Percentiles rank a stretch among this genome's conserved stretches.
Conservation (phyloP, 1,140 invertebrate species). For the Alviniconcha marisindica region DNA sequence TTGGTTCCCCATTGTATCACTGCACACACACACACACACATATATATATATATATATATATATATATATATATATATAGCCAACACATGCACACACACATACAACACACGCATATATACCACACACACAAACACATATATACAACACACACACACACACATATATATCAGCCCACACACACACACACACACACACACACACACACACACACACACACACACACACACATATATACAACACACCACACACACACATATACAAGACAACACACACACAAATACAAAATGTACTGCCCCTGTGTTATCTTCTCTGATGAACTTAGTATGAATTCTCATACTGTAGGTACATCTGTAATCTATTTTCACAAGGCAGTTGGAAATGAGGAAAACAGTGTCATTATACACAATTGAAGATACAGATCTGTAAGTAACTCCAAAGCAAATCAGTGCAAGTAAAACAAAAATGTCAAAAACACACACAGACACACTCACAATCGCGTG, state of each 20-base stretch:
- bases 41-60: slow-evolving; percentile 1
- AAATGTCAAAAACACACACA: not conserved
- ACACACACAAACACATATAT: not conserved
- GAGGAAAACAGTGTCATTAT: too few relatives aligned
- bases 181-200: not conserved
- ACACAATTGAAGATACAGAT: too few relatives aligned
- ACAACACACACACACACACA: not conserved
- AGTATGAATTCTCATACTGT: too few relatives aligned
- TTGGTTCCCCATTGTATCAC: slow-evolving; percentile 99
- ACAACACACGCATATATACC: not conserved
- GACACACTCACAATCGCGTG: not conserved
- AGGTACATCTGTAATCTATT: too few relatives aligned
- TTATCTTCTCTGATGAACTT: too few relatives aligned
- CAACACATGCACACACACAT: not conserved
- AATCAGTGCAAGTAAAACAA: not conserved
- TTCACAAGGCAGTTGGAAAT: too few relatives aligned
- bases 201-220: slow-evolving; percentile 22
- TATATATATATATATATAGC: too few relatives aligned
- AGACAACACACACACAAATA: not conserved
- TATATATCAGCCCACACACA: not conserved
- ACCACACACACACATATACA: slow-evolving; percentile 9
- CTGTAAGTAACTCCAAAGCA: too few relatives aligned
- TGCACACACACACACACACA: slow-evolving; percentile 77
- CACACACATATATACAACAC: not conserved
- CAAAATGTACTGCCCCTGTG: too few relatives aligned